Percentiles rank a stretch among this genome's conserved stretches.
These are phyloP conservation scores for Galleria mellonella DNA, from an alignment of 1,140 invertebrate genomes.

Conservation along the genomic window DNA sequence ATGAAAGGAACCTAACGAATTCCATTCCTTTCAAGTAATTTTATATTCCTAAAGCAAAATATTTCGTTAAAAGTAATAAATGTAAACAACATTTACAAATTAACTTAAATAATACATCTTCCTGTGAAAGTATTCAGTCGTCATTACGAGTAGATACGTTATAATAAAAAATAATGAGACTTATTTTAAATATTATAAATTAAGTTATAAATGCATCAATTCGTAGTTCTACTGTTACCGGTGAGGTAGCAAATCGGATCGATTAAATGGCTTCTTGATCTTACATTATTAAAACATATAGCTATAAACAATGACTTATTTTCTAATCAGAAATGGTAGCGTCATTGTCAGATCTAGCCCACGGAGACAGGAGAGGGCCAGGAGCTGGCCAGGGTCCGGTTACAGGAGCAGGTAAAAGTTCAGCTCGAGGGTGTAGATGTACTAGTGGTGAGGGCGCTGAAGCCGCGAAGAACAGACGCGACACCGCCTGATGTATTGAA, in stretches of 20 bases:
- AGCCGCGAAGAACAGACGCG: constrained; percentile 40
- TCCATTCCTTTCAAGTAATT: no score
- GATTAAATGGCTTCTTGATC: neutral
- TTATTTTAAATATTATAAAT: neutral
- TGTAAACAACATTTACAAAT: no score
- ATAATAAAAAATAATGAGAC: no score
- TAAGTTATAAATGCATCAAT: constrained; percentile 15
- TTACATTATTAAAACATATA: no score
- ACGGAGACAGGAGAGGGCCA: constrained; percentile 52
- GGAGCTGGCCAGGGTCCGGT: constrained; percentile 50
- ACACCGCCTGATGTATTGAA: constrained; percentile 43
- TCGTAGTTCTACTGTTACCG: constrained; percentile 8
- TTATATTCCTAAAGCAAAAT: no score
- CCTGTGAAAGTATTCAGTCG: no score
- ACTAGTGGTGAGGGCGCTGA: constrained; percentile 44
- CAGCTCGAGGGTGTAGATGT: constrained; percentile 52
- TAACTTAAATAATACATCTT: no score
- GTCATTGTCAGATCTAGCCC: constrained; percentile 62
- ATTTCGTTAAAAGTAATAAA: no score
- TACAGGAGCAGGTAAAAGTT: constrained; percentile 50
- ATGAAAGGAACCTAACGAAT: no score
- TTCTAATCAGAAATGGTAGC: constrained; percentile 51
- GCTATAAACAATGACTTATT: neutral
- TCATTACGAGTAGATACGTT: no score
- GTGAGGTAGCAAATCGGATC: no score